Evolutionary conservation across 1,140 invertebrate species (phyloP), one percentile per base, ranked within the genome.

Genomic region (Elymnias hypermnestra): DNA sequence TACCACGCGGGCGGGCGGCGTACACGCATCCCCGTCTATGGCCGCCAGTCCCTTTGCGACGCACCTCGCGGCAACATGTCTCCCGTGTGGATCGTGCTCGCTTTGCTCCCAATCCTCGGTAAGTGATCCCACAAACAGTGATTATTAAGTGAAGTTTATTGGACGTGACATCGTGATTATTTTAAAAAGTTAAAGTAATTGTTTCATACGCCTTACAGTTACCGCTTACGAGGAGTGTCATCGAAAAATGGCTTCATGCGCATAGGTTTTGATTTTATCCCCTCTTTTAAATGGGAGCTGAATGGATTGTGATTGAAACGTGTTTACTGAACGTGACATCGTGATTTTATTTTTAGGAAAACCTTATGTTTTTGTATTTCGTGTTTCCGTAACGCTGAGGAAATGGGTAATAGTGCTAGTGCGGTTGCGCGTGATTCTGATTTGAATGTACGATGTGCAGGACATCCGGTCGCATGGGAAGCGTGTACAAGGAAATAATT

Each of bases 41-140:
- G 29, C 29, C 13, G 29, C 29, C 29, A 33, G 29, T 33, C 29
- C 13, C 14, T 33, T 15, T 33, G 29, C 29, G 29, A 9, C 29
- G 29, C 29, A 15, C 29, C 29, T 33, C 29, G 79, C 72, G 76
- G 64, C 68, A 73, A 67, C 79, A 83, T 83, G 79, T 71, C 68
- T 74, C 67, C 69, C 54, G 44, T 83, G 77, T 83, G 79, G 79
- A 61, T 82, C 55, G 68, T 82, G 53, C 63, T 84, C 38, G 63
- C 67, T 48, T 63, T 82, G 56, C 77, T 84, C 70, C 81, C 81
- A 53, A 61, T 82, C 22, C 60, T 84, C 68, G 81, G 81, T 84
- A 84, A 82, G 81, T 81, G 44, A 9, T 35, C 18, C 18, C 14
- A 40, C 14, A 13, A 18, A 19, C 18, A 42, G 46, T 49, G 40